Conservation (phyloP, 2,888 invertebrate species). For the Halictus ligatus region DNA sequence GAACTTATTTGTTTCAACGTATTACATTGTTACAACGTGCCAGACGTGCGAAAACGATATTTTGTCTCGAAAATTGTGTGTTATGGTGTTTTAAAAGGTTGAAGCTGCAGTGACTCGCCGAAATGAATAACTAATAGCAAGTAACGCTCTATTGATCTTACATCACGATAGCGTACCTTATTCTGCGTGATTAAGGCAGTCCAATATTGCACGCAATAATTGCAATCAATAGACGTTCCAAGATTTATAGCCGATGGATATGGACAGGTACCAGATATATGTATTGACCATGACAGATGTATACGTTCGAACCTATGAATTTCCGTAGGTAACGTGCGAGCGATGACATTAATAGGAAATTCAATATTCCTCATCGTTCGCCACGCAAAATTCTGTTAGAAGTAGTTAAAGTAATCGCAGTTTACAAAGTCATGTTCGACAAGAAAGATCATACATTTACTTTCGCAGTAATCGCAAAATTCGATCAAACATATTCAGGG, state of each 20-base stretch:
- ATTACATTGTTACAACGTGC: no score
- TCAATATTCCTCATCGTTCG: constrained; percentile 55
- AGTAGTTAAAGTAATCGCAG: constrained; percentile 23
- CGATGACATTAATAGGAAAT: constrained; percentile 62
- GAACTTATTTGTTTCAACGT: background rate
- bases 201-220: constrained; percentile 63
- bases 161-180: constrained; percentile 30
- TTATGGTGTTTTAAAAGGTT: background rate
- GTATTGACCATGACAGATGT: constrained; percentile 58
- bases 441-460: background rate
- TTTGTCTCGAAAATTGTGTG: background rate
- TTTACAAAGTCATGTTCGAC: background rate
- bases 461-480: background rate
- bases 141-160: background rate
- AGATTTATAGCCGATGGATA: constrained; percentile 61
- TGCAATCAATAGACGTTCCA: constrained; percentile 62
- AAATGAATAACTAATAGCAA: background rate
- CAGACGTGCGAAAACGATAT: background rate
- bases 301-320: constrained; percentile 56
- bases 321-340: constrained; percentile 49
- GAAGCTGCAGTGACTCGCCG: background rate
- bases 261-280: constrained; percentile 55
- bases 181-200: constrained; percentile 50
- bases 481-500: background rate
- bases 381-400: constrained; percentile 33